Evolutionary conservation across 2,888 invertebrate genomes (phyloP).

Genomic region (Iselma pallidipennis): DNA sequence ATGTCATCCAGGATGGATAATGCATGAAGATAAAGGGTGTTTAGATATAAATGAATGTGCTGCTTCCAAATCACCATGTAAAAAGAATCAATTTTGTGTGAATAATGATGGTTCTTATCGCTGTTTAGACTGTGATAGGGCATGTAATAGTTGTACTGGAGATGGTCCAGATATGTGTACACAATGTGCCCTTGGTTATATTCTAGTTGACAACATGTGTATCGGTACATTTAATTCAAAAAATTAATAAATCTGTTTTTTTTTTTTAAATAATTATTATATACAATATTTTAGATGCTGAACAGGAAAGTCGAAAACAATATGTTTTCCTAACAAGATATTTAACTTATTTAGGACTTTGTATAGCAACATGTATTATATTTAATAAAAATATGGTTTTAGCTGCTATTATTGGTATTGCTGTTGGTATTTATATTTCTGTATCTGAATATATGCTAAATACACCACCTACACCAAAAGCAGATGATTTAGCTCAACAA

Average conservation of each 20-base stretch:
- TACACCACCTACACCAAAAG: conserved; percentile 43
- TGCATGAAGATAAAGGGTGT: conserved; percentile 77
- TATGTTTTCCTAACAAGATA: conserved; percentile 71
- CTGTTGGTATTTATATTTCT: conserved; percentile 81
- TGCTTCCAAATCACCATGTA: conserved; percentile 59
- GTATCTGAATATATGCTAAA: conserved; percentile 79
- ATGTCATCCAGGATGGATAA: conserved; percentile 74
- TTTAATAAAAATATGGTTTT: conserved; percentile 77
- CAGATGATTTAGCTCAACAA: conserved; percentile 29
- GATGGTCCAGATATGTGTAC: conserved; percentile 92
- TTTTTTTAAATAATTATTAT: background rate
- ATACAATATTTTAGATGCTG: conserved; percentile 51
- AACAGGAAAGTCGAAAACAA: conserved; percentile 59
- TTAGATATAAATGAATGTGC: conserved; percentile 85
- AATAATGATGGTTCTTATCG: conserved; percentile 84
- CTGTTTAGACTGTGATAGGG: conserved; percentile 82
- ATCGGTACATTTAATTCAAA: conserved; percentile 59
- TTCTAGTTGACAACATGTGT: conserved; percentile 75
- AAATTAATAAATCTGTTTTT: background rate
- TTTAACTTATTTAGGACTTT: conserved; percentile 82
- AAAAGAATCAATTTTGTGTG: conserved; percentile 78
- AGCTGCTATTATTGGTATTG: conserved; percentile 77
- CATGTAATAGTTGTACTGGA: conserved; percentile 82
- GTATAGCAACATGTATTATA: conserved; percentile 83
- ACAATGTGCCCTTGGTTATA: conserved; percentile 76